Evolutionary conservation across 1,140 invertebrate genomes (phyloP), one percentile per base, ranked within the genome.

Genomic region (Nasonia longicornis): DNA sequence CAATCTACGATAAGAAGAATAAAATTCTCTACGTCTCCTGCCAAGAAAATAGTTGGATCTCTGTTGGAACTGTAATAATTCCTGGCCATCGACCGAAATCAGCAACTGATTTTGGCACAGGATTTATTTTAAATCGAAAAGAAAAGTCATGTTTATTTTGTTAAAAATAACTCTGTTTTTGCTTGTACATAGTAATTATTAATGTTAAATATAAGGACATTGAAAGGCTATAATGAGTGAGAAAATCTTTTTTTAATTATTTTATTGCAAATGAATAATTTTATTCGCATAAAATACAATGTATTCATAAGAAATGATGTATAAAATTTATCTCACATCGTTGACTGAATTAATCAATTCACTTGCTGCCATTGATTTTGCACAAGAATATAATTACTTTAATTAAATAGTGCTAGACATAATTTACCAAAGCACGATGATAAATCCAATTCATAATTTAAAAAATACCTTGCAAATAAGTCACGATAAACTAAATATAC

Each of bases 91-190:
- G 89, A 86, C 86, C 91, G 83, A 94, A 95, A 92, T 91, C 87
- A 70, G 93, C 94, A 11, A 84, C 85, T 85, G 94, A 95, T 85
- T 95, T 95, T 90, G 92, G 91, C 89, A 95, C 95, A 90, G 94
- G 94, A 42, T 95, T 92, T 87, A 89, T 95, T 38, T 92, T 91
- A 85, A 92, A 93, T 69, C 64, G 81, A 70, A 85, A 84, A 73
- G 70, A 84, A 77, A 84, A 74, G 22, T 81, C 72, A 29, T 80
- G 69, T 45, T 3, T 52, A 80, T 86, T 83, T 72, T 80, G 29
- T 87, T 88, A 79, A 70, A 77, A 71, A 82, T 45, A 77, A 66
- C 77, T 52, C 82, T 79, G 67, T 76, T 85, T 85, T 84, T 7
- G 38, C 31, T 83, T 81, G 31, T 82, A 83, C 83, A 84, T 73